Percentiles rank a stretch among this genome's conserved stretches.
Evolutionary conservation across 2,797 vertebrate species (phyloP).

Genomic region (Paramormyrops hopkinsi): DNA sequence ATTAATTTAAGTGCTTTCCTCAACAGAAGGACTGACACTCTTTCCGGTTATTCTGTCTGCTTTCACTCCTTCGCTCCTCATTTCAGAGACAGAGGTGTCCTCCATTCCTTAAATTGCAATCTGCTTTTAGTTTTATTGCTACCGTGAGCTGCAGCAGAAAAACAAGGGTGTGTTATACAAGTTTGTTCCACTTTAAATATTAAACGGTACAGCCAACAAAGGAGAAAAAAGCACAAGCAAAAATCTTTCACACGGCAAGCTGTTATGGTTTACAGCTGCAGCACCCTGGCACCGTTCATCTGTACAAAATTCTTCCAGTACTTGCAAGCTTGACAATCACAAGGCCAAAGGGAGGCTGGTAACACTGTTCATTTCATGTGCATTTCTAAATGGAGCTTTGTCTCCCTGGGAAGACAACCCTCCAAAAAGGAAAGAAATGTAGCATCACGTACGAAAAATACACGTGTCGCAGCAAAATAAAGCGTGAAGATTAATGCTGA

Average conservation of each 20-base stretch:
- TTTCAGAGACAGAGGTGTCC: neutral
- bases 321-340: neutral
- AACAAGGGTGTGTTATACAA: constrained; percentile 16
- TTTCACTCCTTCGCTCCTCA: neutral
- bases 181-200: constrained; percentile 36
- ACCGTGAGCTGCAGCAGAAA: constrained; percentile 19
- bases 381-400: neutral
- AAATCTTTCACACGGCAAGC: constrained; percentile 5
- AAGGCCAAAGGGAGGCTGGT: neutral
- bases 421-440: neutral
- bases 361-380: neutral
- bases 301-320: neutral
- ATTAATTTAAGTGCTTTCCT: neutral
- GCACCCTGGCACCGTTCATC: neutral
- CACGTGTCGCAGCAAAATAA: neutral
- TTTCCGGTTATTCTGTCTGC: neutral
- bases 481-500: neutral
- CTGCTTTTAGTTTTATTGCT: constrained; percentile 27
- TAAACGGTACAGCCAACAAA: constrained; percentile 3
- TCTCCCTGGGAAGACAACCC: neutral
- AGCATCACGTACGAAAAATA: neutral
- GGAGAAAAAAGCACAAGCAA: neutral
- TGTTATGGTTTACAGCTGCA: constrained; percentile 21
- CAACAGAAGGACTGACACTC: neutral
- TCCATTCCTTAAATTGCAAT: constrained; percentile 23